Evolutionary conservation across 2,888 invertebrate species (phyloP).

Genomic region (Bombyx huttoni): DNA sequence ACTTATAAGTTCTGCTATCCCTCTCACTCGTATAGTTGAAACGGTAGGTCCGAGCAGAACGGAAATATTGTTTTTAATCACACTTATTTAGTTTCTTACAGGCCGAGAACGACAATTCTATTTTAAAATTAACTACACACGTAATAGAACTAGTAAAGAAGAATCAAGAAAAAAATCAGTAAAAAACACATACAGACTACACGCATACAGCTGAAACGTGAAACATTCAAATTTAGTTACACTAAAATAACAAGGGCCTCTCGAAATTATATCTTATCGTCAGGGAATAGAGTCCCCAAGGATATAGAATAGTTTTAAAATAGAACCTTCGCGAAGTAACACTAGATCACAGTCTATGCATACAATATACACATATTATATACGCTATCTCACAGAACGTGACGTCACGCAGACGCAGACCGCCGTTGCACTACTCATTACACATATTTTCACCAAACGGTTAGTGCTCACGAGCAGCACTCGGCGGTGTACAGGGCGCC

Average conservation of each 20-base stretch:
- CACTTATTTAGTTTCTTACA: constrained; percentile 28
- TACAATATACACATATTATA: constrained; percentile 37
- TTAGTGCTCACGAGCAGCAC: no score
- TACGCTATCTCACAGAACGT: background rate
- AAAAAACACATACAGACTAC: no score
- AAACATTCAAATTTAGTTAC: constrained; percentile 2
- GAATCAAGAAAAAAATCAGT: no score
- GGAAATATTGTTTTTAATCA: background rate
- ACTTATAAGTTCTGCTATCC: constrained; percentile 22
- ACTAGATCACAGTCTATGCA: constrained; percentile 71
- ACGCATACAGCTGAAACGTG: constrained; percentile 3
- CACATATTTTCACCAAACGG: no score
- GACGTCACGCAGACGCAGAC: background rate
- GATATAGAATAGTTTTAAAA: constrained; percentile 41
- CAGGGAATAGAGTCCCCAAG: background rate
- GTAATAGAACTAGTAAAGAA: no score
- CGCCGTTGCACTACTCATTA: no score
- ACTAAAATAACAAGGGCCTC: constrained; percentile 4
- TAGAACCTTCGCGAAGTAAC: constrained; percentile 64
- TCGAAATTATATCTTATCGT: background rate
- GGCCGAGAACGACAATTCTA: constrained; percentile 40
- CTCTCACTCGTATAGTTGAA: background rate
- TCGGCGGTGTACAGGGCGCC: no score
- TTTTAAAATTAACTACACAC: no score
- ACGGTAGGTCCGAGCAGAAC: background rate